Evolutionary conservation across 1,140 invertebrate species (phyloP).

Genomic region (Cyphomyrmex costatus): DNA sequence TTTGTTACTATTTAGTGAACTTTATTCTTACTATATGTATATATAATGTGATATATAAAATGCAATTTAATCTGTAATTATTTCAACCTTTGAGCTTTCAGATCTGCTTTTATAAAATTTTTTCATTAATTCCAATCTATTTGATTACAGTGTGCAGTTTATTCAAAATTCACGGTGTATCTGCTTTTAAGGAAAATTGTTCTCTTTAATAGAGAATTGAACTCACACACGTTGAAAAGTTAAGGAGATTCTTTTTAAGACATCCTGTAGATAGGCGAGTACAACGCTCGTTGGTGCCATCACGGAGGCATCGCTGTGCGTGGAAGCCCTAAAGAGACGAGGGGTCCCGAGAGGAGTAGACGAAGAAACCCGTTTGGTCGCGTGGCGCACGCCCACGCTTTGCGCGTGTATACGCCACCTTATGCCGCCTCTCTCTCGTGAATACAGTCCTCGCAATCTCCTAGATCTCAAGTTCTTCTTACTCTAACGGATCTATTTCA

Average conservation of each 20-base stretch:
- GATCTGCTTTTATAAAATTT: not conserved
- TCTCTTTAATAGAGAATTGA: not conserved
- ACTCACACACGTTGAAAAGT: no score
- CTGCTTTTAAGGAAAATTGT: not conserved
- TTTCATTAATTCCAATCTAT: not conserved
- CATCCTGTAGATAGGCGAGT: conserved; percentile 35
- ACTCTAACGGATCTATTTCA: not conserved
- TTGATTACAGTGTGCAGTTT: not conserved
- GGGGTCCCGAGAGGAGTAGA: conserved; percentile 52
- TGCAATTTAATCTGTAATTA: not conserved
- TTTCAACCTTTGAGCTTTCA: not conserved
- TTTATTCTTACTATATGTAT: not conserved
- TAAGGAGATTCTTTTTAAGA: not conserved
- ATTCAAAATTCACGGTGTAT: not conserved
- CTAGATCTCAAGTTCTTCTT: conserved; percentile 64
- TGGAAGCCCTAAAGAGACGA: conserved; percentile 67
- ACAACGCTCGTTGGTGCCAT: conserved; percentile 61
- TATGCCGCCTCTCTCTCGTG: conserved; percentile 50
- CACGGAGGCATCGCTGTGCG: conserved; percentile 58
- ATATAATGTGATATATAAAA: no score
- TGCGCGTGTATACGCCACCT: conserved; percentile 73
- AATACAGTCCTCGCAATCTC: conserved; percentile 62
- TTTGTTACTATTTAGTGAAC: not conserved
- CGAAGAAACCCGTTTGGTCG: conserved; percentile 81
- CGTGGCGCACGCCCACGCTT: conserved; percentile 82